These are phyloP conservation scores for Recurvirostra avosetta DNA, from an alignment of 2,113 vertebrate genomes.

Conservation along the genomic window DNA sequence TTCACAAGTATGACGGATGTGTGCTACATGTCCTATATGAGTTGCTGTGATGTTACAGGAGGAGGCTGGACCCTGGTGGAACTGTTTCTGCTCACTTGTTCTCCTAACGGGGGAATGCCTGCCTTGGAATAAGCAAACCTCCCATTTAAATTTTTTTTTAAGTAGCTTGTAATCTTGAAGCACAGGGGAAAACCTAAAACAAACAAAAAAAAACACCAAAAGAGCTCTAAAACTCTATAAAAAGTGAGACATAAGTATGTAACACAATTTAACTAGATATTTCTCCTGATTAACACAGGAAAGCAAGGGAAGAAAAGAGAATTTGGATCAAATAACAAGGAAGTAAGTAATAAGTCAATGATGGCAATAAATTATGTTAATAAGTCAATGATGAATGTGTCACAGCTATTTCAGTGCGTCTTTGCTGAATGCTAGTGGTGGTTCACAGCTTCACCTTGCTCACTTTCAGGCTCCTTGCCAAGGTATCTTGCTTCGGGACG, in stretches of 20 bases:
- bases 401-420: background rate
- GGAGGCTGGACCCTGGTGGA: background rate
- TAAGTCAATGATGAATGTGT: background rate
- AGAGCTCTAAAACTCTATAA: background rate
- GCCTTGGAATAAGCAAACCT: background rate
- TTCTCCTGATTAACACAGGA: background rate
- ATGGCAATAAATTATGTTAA: background rate
- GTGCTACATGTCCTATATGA: fast-evolving
- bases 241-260: background rate
- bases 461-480: background rate
- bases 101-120: background rate
- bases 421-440: background rate
- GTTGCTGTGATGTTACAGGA: background rate
- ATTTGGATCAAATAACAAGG: background rate
- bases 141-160: background rate
- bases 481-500: background rate
- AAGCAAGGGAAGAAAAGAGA: background rate
- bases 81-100: background rate
- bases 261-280: background rate
- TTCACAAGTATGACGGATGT: fast-evolving
- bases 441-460: background rate
- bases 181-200: background rate
- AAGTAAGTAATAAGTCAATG: background rate
- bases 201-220: background rate
- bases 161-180: background rate